Percentiles rank a stretch among this genome's conserved stretches.
phyloP scores from a whole-genome alignment of 2,113 vertebrate genomes.

The Terrapene triunguis region DNA sequence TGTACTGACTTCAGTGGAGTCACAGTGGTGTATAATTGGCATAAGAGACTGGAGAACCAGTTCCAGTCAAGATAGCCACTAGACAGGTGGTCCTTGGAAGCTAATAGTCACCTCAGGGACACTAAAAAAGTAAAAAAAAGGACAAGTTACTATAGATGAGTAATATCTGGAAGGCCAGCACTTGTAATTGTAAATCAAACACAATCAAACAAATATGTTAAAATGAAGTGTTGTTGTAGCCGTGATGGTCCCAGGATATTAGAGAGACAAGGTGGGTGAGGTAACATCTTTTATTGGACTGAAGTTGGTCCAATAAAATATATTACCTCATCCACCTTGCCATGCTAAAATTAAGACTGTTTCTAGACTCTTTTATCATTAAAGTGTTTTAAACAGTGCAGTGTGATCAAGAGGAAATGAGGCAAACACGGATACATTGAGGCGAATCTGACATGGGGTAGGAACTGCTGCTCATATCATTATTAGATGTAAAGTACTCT shows the following conservation, averaged over 20 bases:
- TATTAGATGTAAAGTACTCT: neutral
- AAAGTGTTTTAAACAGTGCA: neutral
- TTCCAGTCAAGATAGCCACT: neutral
- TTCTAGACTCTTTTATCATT: neutral
- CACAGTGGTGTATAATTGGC: neutral
- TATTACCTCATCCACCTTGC: neutral
- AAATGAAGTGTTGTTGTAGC: neutral
- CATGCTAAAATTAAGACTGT: neutral
- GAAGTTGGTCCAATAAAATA: neutral
- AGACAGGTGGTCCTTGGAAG: neutral
- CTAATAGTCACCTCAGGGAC: neutral
- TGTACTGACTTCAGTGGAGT: neutral
- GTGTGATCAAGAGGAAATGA: neutral
- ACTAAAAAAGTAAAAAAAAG: neutral
- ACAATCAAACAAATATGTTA: neutral
- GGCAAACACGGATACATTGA: neutral
- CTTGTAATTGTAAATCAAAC: too few relatives aligned
- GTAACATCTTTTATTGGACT: neutral
- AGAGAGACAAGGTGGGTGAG: neutral
- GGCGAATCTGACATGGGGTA: neutral
- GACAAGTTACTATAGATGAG: conserved; percentile 9
- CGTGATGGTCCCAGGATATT: too few relatives aligned
- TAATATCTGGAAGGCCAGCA: neutral
- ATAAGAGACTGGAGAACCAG: neutral
- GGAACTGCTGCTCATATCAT: neutral